These are phyloP conservation scores for Crepidodera aurea DNA, from an alignment of 2,888 invertebrate genomes.

Conservation along the genomic window DNA sequence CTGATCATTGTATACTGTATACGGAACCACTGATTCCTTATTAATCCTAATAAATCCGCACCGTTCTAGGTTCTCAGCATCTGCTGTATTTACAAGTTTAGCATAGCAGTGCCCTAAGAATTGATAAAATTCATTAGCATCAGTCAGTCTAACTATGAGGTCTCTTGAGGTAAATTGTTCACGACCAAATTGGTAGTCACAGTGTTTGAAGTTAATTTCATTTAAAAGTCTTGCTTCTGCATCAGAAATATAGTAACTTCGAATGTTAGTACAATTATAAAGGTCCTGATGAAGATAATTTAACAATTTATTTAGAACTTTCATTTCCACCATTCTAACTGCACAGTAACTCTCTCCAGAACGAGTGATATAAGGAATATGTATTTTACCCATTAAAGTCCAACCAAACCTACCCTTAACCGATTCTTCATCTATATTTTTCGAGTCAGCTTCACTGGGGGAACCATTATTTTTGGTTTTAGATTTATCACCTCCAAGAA, in stretches of 20 bases:
- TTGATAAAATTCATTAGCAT: conserved; percentile 89
- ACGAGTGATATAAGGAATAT: conserved; percentile 89
- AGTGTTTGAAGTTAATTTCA: conserved; percentile 92
- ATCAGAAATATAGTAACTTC: conserved; percentile 92
- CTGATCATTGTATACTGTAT: conserved; percentile 81
- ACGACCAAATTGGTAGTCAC: conserved; percentile 88
- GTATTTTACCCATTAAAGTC: conserved; percentile 84
- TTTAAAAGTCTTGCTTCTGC: conserved; percentile 88
- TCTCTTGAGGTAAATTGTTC: conserved; percentile 89
- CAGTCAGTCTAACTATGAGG: conserved; percentile 85
- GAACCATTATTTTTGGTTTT: conserved; percentile 52
- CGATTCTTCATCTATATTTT: conserved; percentile 73
- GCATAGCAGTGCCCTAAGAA: conserved; percentile 90
- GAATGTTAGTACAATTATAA: conserved; percentile 89
- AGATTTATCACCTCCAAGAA: conserved; percentile 63
- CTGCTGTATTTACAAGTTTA: conserved; percentile 75
- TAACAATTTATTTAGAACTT: conserved; percentile 87
- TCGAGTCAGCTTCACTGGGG: conserved; percentile 55
- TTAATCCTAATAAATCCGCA: conserved; percentile 93
- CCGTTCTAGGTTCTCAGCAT: conserved; percentile 75
- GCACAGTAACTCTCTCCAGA: conserved; percentile 87
- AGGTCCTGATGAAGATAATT: conserved; percentile 89
- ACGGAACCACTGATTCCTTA: conserved; percentile 92
- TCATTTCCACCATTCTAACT: conserved; percentile 93
- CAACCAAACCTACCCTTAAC: conserved; percentile 88